These are phyloP conservation scores for Pelusios castaneus DNA, from an alignment of 2,113 vertebrate species.

Conservation along the genomic window DNA sequence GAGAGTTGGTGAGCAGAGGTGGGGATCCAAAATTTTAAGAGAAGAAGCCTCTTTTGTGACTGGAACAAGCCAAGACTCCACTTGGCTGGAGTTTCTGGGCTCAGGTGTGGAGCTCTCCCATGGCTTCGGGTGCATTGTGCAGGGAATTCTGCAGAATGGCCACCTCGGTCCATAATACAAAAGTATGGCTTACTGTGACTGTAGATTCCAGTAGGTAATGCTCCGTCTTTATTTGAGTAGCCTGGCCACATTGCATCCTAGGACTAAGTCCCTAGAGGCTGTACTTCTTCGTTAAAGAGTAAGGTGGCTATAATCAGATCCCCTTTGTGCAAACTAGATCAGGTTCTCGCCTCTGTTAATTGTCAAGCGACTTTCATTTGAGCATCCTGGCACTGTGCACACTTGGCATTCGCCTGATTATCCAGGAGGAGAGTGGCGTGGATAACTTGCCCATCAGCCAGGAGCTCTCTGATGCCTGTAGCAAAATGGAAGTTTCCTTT, in stretches of 20 bases:
- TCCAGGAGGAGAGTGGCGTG: neutral
- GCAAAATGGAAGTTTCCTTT: neutral
- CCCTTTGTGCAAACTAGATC: fast-evolving
- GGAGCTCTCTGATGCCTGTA: neutral
- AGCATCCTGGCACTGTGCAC: neutral
- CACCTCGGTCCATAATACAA: neutral
- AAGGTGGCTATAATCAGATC: fast-evolving
- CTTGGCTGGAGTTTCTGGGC: neutral
- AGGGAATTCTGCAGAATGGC: neutral
- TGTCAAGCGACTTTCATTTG: fast-evolving
- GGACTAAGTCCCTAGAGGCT: neutral
- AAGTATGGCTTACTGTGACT: neutral
- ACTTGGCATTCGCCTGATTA: neutral
- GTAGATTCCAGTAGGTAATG: neutral
- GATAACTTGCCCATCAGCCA: neutral
- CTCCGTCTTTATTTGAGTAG: neutral
- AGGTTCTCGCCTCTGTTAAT: neutral
- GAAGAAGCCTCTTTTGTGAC: neutral
- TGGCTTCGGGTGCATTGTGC: neutral
- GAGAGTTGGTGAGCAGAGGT: neutral
- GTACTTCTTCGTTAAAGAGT: fast-evolving
- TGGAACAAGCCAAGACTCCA: neutral
- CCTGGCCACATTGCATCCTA: neutral
- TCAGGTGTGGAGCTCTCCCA: neutral
- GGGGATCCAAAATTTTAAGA: neutral